phyloP scores from a whole-genome alignment of 2,888 invertebrate species.

The Meloe dianella region DNA sequence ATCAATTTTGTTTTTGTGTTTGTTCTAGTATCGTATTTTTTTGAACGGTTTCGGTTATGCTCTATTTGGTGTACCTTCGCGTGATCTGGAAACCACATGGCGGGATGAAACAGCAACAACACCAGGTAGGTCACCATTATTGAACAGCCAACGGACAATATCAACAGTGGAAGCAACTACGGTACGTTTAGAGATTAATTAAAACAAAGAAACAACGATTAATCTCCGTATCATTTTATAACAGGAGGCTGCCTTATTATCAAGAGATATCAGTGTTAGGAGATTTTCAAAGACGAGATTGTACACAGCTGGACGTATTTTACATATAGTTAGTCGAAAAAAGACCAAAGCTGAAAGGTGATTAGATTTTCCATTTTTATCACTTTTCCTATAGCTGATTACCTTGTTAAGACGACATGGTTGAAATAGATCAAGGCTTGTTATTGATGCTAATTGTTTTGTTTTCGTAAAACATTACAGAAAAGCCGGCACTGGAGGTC shows the following conservation, averaged over 20 bases:
- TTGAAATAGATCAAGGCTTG: background rate
- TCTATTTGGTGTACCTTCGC: conserved; percentile 76
- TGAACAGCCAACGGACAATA: conserved; percentile 44
- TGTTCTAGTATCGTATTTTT: conserved; percentile 78
- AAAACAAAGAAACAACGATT: too few species aligned
- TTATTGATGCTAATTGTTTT: background rate
- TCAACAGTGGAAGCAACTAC: background rate
- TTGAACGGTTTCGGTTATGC: conserved; percentile 83
- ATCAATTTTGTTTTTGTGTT: conserved; percentile 22
- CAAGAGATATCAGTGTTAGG: conserved; percentile 70
- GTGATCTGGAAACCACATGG: conserved; percentile 77
- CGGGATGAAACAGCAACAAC: conserved; percentile 63
- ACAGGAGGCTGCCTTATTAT: conserved; percentile 71
- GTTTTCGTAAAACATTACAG: conserved; percentile 52
- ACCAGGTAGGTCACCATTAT: conserved; percentile 60
- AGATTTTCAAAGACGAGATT: conserved; percentile 74
- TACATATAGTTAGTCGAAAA: conserved; percentile 77
- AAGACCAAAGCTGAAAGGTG: conserved; percentile 72
- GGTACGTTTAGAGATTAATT: too few species aligned
- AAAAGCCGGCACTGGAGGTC: conserved; percentile 69
- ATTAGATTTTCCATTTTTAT: conserved; percentile 39
- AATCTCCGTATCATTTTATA: too few species aligned
- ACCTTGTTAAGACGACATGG: background rate
- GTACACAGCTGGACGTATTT: conserved; percentile 80
- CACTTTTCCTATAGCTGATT: too few species aligned